phyloP scores from a whole-genome alignment of 2,797 vertebrate species.

The Squalus acanthias region DNA sequence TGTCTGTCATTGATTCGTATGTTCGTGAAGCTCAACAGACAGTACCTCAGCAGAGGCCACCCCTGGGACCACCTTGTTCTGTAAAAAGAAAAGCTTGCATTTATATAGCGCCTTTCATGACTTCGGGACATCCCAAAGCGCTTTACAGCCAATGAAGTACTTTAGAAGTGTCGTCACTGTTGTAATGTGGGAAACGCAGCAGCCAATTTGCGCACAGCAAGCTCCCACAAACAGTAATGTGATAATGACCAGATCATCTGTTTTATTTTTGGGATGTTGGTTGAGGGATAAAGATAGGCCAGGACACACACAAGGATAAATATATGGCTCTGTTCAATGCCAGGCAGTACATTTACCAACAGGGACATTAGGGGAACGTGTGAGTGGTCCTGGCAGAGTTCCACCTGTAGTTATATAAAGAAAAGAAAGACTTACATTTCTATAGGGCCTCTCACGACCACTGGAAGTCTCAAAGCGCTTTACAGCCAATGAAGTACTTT shows the following conservation, averaged over 20 bases:
- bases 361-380: not conserved
- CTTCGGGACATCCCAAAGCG: not conserved
- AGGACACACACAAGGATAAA: not conserved
- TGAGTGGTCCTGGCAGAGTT: not conserved
- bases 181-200: not conserved
- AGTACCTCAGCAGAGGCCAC: not conserved
- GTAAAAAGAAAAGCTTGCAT: not conserved
- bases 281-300: not conserved
- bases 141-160: not conserved
- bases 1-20: not conserved
- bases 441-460: no score
- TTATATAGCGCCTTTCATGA: not conserved
- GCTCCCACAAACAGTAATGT: not conserved
- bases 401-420: no score
- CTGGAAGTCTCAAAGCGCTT: no score
- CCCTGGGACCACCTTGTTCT: not conserved
- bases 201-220: not conserved
- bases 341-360: not conserved
- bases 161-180: not conserved
- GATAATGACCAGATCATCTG: not conserved
- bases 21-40: not conserved
- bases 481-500: no score
- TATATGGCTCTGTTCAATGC: not conserved
- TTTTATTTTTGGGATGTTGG: not conserved
- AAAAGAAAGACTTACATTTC: no score